Base-by-base conservation (phyloP, 2,888 invertebrate genomes). In the Troides aeacus region DNA sequence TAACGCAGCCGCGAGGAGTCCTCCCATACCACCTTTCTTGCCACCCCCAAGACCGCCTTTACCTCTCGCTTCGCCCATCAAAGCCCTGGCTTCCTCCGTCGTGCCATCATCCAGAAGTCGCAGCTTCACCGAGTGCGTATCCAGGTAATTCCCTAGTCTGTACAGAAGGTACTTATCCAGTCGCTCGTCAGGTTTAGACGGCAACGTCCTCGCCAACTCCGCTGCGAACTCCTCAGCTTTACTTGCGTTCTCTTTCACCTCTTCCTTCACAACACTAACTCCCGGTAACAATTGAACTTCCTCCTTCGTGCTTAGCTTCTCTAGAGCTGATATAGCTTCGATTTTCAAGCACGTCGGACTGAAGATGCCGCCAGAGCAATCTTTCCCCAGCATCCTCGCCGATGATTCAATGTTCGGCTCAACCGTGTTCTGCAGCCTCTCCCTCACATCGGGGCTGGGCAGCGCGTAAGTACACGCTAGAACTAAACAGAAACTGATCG, bases 131-230 rank as follows among this genome's bases (percentile, higher is more conserved):
- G 96, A 95, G 78, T 96, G 96, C 7, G 95, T 95, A 81, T 95
- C 95, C 72, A 97, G 86, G 75, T 96, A 96, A 73, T 93, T 94
- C 23, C 95, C 94, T 64, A 97, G 88, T 80, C 95, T 95, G 77
- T 95, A 95, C 74, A 96, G 79, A 50, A 97, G 90, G 77, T 95
- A 96, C 59, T 95, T 96, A 81, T 97, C 96, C 65, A 97, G 84
- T 50, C 96, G 93, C 64, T 95, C 95, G 77, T 96, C 96, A 17
- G 96, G 95, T 80, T 96, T 96, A 62, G 95, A 95, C 0, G 96
- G 96, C 79, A 96, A 95, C 62, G 95, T 95, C 72, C 96, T 93
- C 0, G 96, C 96, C 5, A 97, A 85, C 81, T 96, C 96, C 76
- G 89, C 94, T 0, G 96, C 95, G 74, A 96, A 95, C 59, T 96